Evolutionary conservation across 2,113 vertebrate genomes (phyloP), one percentile per base, ranked within the genome.

Genomic region (Indicator maculatus): DNA sequence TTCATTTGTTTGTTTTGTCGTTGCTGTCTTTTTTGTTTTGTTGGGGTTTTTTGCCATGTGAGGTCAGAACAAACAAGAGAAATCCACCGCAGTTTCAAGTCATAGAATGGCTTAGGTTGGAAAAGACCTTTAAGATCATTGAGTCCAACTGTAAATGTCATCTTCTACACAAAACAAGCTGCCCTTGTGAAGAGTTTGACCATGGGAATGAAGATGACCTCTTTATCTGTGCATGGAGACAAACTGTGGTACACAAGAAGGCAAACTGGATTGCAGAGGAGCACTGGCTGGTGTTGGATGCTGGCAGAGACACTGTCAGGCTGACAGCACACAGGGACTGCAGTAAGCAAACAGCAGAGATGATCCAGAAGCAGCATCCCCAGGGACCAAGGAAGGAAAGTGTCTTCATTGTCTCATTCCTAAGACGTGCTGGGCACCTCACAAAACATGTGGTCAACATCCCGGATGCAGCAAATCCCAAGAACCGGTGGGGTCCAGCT

Each of bases 371-470:
- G 80, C 90, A 67, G 19, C 31, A 65, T 39, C 72, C 82, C 61
- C 19, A 8, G 87, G 56, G 82, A 56, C 0, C 0, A 0, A 26
- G 78, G 87, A 65, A 93, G 58, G 91, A 91, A 96, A 97, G 85
- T 88, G 83, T 18, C 93, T 64, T 44, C 92, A 88, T 92, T 96
- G 90, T 86, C 8, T 80, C 69, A 39, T 81, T 83, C 15, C 83
- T 74, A 12, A 75, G 80, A 19, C 80, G 12, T 5, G 44, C 91
- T 91, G 91, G 85, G 72, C 83, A 93, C 83, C 93, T 86, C 89
- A 88, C 76, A 86, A 8, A 94, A 90, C 88, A 95, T 93, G 66
- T 60, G 88, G 83, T 75, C 69, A 36, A 20, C 90, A 88, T 86
- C 88, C 70, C 67, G 58, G 60, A 88, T 88, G 80, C 69, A 67